A percentile compares a stretch with the other conserved stretches of the same genome.
phyloP scores from a whole-genome alignment of 2,888 invertebrate species.

The Unio pictorum region DNA sequence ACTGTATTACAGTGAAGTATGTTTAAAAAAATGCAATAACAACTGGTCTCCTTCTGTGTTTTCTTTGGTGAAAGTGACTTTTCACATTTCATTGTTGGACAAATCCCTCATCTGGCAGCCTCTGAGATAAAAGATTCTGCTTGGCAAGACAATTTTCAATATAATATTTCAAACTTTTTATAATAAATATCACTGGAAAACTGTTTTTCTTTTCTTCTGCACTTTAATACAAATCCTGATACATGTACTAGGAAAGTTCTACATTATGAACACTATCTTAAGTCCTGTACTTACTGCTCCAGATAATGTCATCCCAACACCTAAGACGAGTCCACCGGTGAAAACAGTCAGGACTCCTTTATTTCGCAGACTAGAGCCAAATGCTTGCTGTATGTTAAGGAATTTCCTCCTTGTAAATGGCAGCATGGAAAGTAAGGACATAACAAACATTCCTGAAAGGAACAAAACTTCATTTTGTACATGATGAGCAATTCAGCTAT shows the following conservation, averaged over 20 bases:
- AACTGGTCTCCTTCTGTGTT: too few species aligned
- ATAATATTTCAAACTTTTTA: too few species aligned
- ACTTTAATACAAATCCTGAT: too few species aligned
- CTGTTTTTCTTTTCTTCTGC: too few species aligned
- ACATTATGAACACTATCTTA: not conserved
- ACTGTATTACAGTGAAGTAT: too few species aligned
- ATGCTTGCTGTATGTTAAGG: conserved; percentile 16
- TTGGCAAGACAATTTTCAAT: too few species aligned
- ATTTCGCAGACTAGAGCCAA: conserved; percentile 15
- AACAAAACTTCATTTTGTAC: not conserved
- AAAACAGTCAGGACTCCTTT: conserved; percentile 29
- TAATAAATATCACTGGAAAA: too few species aligned
- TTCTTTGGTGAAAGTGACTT: too few species aligned
- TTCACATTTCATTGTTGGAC: not conserved
- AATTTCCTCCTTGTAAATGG: conserved; percentile 24
- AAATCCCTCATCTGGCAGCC: not conserved
- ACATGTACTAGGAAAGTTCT: too few species aligned
- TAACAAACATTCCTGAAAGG: conserved; percentile 34
- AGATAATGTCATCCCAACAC: conserved; percentile 43
- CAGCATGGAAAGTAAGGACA: conserved; percentile 35
- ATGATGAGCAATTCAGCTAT: not conserved
- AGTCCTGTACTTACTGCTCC: conserved; percentile 34
- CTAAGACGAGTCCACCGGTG: conserved; percentile 37
- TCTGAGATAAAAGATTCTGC: too few species aligned
- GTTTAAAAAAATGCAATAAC: too few species aligned